Base-by-base conservation (phyloP, 2,113 vertebrate genomes). In the Sinosuthora webbiana region DNA sequence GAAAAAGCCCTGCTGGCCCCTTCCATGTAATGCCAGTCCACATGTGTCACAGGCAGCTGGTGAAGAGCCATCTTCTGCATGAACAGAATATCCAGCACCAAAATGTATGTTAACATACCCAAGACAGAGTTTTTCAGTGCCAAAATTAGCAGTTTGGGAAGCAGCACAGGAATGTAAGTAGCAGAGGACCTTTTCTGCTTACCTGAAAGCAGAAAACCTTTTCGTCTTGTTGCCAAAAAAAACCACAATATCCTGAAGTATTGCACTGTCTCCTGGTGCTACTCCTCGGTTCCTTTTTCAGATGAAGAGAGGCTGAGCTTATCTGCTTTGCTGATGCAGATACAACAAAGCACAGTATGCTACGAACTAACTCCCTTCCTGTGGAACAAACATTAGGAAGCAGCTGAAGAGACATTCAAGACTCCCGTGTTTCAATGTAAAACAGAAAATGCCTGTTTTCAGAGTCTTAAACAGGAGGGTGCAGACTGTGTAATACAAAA, bases 311-410 rank as follows among this genome's bases (percentile, higher is more conserved):
- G 41, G 65, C 75, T 80, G 83, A 83, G 60, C 37, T 87, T 86
- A 87, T 91, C 31, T 55, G 59, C 49, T 81, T 45, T 70, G 93
- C 68, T 86, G 37, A 63, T 70, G 93, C 55, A 89, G 56, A 88
- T 49, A 80, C 31, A 64, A 85, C 75, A 95, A 74, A 93, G 68
- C 83, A 83, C 59, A 35, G 52, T 33, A 4, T 41, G 71, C 83
- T 86, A 50, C 0, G 0, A 85, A 95, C 65, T 90, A 45, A 78
- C 94, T 91, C 95, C 93, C 94, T 97, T 97, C 95, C 91, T 94
- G 94, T 92, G 83, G 86, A 95, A 95, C 69, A 93, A 96, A 91
- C 69, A 93, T 47, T 83, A 87, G 94, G 94, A 95, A 97, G 91
- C 83, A 93, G 89, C 94, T 94, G 85, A 96, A 69, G 91, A 87